Conservation (phyloP, 1,140 invertebrate genomes). For the Trachymyrmex septentrionalis region DNA sequence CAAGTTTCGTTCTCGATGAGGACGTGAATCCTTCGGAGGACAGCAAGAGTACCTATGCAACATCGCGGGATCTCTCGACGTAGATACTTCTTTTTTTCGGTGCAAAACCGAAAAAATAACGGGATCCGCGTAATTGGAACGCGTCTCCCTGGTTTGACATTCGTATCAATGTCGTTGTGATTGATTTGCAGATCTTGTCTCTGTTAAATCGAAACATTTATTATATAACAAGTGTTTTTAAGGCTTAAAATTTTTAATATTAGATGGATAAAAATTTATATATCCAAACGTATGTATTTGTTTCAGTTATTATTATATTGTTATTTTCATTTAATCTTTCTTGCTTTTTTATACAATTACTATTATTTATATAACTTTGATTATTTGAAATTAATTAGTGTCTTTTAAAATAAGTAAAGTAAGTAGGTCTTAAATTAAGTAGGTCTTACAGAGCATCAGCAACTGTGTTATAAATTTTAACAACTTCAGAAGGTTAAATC, state of each 20-base stretch:
- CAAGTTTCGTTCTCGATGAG: slow-evolving; percentile 59
- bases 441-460: no score
- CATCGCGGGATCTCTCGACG: slow-evolving; percentile 56
- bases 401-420: no score
- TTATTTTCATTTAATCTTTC: background rate
- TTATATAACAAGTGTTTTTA: slow-evolving; percentile 2
- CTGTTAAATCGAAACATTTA: slow-evolving; percentile 13
- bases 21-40: slow-evolving; percentile 71
- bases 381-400: no score
- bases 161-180: slow-evolving; percentile 38
- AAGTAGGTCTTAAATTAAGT: no score
- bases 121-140: slow-evolving; percentile 65
- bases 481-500: background rate
- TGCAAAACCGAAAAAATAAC: slow-evolving; percentile 52
- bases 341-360: background rate
- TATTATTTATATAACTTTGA: background rate
- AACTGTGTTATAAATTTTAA: no score
- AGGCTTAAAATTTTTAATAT: background rate
- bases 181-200: slow-evolving; percentile 24
- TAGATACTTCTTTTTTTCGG: slow-evolving; percentile 25
- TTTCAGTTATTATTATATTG: background rate
- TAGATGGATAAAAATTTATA: background rate
- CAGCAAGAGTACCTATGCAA: slow-evolving; percentile 39
- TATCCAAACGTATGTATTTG: background rate
- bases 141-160: slow-evolving; percentile 36